Percentiles rank a stretch among this genome's conserved stretches.
Conservation (phyloP, 2,113 vertebrate genomes). For the Zosterops hypoxanthus region DNA sequence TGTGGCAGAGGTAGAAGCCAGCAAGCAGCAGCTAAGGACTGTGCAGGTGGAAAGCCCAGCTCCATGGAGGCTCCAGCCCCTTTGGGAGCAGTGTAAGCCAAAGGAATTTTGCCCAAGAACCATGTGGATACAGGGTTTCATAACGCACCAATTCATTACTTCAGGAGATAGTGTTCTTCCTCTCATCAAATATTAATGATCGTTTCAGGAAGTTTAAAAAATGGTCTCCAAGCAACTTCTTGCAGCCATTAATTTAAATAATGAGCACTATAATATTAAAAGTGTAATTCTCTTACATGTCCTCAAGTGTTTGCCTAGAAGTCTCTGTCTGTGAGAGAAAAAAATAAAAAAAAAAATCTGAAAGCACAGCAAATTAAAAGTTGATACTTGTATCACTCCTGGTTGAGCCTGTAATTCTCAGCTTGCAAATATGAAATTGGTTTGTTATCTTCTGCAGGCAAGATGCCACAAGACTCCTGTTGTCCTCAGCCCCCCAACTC, state of each 20-base stretch:
- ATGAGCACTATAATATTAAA: constrained; percentile 74
- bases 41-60: not conserved
- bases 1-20: not conserved
- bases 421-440: constrained; percentile 35
- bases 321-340: constrained; percentile 48
- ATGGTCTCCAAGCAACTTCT: constrained; percentile 74
- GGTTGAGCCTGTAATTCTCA: constrained; percentile 49
- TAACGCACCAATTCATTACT: constrained; percentile 64
- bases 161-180: constrained; percentile 68
- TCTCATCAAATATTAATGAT: constrained; percentile 76
- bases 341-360: not conserved
- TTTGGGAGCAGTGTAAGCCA: not conserved
- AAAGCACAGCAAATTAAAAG: constrained; percentile 73
- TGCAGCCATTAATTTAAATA: constrained; percentile 77
- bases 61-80: not conserved
- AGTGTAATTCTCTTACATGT: constrained; percentile 74
- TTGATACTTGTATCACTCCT: constrained; percentile 62
- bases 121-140: not conserved
- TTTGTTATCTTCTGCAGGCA: constrained; percentile 35
- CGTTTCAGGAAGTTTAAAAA: constrained; percentile 74
- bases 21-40: not conserved
- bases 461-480: not conserved
- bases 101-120: constrained; percentile 26
- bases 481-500: not conserved
- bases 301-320: constrained; percentile 73